Evolutionary conservation across 2,797 vertebrate genomes (phyloP), one percentile per base, ranked within the genome.

Genomic region (Aulostomus chinensis): DNA sequence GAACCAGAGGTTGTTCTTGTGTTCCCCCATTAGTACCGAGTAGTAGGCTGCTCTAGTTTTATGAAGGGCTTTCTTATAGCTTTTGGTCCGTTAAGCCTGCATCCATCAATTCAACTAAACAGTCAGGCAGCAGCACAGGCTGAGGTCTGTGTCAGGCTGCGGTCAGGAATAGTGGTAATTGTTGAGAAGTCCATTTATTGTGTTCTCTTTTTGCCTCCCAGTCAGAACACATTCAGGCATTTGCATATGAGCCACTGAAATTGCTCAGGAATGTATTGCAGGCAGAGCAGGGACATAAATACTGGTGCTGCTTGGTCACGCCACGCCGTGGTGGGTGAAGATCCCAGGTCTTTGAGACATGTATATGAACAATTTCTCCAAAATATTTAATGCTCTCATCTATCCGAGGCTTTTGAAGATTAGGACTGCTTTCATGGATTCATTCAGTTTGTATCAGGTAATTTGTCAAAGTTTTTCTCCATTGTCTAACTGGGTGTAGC

Each of bases 111-210:
- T n/a, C n/a, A n/a, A n/a, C n/a, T n/a, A n/a, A n/a, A n/a, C n/a
- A n/a, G 67, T 52, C 45, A 52, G 65, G 53, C 74, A 53, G 63
- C 72, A 57, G 64, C 81, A 49, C 74, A 71, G 77, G 52, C 72
- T 73, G 74, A 59, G 67, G 68, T 70, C 73, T 71, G 53, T 55
- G 80, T 75, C 32, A 36, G 69, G 47, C 57, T 71, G 69, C 74
- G 68, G 76, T 76, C 61, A 45, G 88, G 74, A 82, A 85, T 68
- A 58, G 75, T 22, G 54, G 80, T 88, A 88, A 90, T 88, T 88
- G 87, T 86, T 89, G 85, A 87, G 83, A 79, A 88, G 83, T 76
- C 79, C 76, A 80, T 91, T 90, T 89, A 90, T 87, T 76, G 80
- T 88, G 76, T 80, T 84, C 73, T 85, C 79, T 81, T 86, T 82